Evolutionary conservation across 2,888 invertebrate species (phyloP).

Genomic region (Trachelus stipa): DNA sequence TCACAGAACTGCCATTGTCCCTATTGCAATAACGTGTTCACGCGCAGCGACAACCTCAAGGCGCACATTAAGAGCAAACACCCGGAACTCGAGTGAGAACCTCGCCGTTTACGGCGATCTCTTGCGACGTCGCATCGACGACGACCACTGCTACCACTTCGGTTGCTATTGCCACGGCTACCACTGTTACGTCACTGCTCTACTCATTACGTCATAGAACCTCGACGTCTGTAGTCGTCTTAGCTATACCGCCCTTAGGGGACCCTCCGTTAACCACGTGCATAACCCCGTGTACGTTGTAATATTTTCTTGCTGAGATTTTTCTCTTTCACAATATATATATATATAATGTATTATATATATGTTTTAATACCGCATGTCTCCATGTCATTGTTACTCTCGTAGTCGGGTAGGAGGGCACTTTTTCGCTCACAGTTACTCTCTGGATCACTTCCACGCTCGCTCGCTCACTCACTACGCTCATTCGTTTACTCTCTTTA

Average conservation of each 20-base stretch:
- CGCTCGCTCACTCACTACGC: not conserved
- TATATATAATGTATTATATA: not conserved
- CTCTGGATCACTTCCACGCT: not conserved
- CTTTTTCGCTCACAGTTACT: not conserved
- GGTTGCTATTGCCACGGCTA: not conserved
- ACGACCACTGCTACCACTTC: not conserved
- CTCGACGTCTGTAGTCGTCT: not conserved
- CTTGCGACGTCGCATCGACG: not conserved
- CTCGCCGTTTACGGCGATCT: not conserved
- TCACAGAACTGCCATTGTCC: constrained; percentile 75
- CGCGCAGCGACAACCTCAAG: constrained; percentile 77
- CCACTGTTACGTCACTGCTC: not conserved
- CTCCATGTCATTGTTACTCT: not conserved
- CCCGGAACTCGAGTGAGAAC: constrained; percentile 31
- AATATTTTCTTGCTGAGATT: not conserved
- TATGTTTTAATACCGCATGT: not conserved
- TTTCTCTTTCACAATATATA: not conserved
- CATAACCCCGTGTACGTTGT: not conserved
- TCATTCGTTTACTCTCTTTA: not conserved
- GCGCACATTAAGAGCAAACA: constrained; percentile 76
- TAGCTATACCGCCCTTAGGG: not conserved
- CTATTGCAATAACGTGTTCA: constrained; percentile 73
- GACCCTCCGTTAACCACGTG: not conserved
- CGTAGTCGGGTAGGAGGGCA: not conserved
- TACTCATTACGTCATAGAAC: not conserved